These are phyloP conservation scores for Aurelia aurita DNA, from an alignment of 30 jellyfish, hydroid and myxozoan species.

Conservation along the genomic window DNA sequence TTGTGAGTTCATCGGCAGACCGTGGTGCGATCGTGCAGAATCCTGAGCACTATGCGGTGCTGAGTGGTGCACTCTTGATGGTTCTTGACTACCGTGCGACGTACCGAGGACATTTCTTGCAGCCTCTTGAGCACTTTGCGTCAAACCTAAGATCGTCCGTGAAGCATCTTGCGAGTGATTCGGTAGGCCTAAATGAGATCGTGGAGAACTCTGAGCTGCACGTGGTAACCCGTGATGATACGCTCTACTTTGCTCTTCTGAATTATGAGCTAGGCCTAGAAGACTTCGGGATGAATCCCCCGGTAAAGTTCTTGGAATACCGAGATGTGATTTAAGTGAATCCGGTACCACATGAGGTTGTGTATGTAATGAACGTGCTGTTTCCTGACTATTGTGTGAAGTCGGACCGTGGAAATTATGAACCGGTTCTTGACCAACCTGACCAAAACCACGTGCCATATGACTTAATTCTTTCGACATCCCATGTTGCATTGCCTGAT, in stretches of 20 bases:
- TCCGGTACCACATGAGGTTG: conserved; percentile 58
- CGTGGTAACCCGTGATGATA: conserved; percentile 49
- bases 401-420: conserved; percentile 58
- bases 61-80: conserved; percentile 54
- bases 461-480: conserved; percentile 47
- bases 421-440: conserved; percentile 45
- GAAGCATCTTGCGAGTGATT: conserved; percentile 66
- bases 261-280: conserved; percentile 39
- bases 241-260: conserved; percentile 44
- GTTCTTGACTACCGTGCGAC: conserved; percentile 38
- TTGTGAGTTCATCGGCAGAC: conserved; percentile 57
- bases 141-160: conserved; percentile 56
- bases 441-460: conserved; percentile 37
- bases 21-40: conserved; percentile 69
- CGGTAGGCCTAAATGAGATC: conserved; percentile 55
- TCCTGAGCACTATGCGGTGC: conserved; percentile 59
- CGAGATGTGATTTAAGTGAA: conserved; percentile 52
- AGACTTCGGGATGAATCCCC: conserved; percentile 50
- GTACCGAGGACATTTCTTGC: conserved; percentile 66
- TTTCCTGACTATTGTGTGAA: conserved; percentile 46
- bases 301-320: conserved; percentile 42
- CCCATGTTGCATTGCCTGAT: conserved; percentile 51
- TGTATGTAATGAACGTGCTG: conserved; percentile 49
- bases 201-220: conserved; percentile 57
- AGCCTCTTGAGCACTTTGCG: conserved; percentile 73